Evolutionary conservation across 2,113 vertebrate species (phyloP), one percentile per base, ranked within the genome.

Genomic region (Oncorhynchus gorbuscha): DNA sequence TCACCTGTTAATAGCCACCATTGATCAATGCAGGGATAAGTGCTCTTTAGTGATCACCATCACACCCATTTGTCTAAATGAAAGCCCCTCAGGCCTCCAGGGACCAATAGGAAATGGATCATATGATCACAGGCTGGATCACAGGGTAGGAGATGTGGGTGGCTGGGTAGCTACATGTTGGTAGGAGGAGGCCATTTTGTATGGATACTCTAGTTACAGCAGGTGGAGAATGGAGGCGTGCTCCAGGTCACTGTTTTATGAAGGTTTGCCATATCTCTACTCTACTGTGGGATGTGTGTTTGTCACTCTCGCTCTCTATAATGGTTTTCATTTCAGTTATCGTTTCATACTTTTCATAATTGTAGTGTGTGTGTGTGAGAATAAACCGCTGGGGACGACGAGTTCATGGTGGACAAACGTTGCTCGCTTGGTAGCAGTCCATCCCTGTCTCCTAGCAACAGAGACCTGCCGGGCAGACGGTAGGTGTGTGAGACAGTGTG

Each of bases 391-490:
- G 72, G 45, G 73, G 69, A 81, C 76, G 55, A 89, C 77, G 78
- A 91, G 92, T 87, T 89, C 83, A 90, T 85, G 87, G 88, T 78
- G 89, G 91, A 92, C 91, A 92, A 93, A 91, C 80, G 89, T 89
- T 86, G 83, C 89, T 90, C 85, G 89, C 89, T 88, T 89, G 91
- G 92, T 91, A 93, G 89, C 90, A 90, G 89, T 90, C 87, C 91
- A 90, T 71, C 87, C 88, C 77, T 89, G 92, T 94, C 88, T 91
- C 93, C 85, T 93, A 93, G 93, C 93, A 94, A 94, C 93, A 93
- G 88, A 92, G 90, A 92, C 89, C 90, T 91, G 92, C 88, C 87
- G 81, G 90, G 90, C 90, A 93, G 91, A 93, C 92, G 83, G 91
- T 92, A 92, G 92, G 93, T 94, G 92, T 90, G 89, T 88, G 90